Conservation (phyloP, 2,113 vertebrate genomes). For the Cochlearius cochlearius region DNA sequence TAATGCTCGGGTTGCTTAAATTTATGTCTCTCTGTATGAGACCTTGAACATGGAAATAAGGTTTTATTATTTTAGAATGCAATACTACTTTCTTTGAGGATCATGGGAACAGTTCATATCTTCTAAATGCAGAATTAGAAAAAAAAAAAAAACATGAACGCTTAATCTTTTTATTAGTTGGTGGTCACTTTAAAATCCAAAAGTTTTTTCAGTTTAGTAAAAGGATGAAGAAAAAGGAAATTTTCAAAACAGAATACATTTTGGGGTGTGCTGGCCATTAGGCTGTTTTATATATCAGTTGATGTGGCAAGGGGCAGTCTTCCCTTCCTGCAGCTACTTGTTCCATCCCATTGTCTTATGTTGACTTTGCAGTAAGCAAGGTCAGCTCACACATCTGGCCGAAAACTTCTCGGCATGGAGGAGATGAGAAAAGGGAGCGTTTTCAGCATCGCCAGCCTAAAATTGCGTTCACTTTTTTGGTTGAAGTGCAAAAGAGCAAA, state of each 20-base stretch:
- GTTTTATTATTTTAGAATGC: neutral
- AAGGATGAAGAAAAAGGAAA: neutral
- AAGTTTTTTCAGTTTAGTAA: neutral
- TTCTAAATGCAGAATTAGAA: neutral
- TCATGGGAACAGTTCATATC: neutral
- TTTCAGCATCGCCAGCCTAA: neutral
- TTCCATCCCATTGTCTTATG: neutral
- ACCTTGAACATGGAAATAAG: neutral
- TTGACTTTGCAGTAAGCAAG: neutral
- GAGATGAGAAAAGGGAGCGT: neutral
- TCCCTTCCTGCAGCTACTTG: neutral
- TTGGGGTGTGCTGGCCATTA: neutral
- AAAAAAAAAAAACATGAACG: neutral
- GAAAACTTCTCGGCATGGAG: fast-evolving
- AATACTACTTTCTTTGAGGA: neutral
- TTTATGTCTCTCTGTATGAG: neutral
- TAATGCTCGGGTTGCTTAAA: neutral
- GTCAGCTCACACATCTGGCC: neutral
- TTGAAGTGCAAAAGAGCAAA: neutral
- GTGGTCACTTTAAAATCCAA: neutral
- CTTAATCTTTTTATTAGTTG: neutral
- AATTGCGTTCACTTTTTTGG: neutral
- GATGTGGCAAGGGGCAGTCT: neutral
- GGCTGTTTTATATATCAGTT: neutral
- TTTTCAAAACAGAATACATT: neutral